A percentile compares a stretch with the other conserved stretches of the same genome.
These are phyloP conservation scores for Alces alces DNA, from an alignment of 2,113 vertebrate species.

Conservation along the genomic window DNA sequence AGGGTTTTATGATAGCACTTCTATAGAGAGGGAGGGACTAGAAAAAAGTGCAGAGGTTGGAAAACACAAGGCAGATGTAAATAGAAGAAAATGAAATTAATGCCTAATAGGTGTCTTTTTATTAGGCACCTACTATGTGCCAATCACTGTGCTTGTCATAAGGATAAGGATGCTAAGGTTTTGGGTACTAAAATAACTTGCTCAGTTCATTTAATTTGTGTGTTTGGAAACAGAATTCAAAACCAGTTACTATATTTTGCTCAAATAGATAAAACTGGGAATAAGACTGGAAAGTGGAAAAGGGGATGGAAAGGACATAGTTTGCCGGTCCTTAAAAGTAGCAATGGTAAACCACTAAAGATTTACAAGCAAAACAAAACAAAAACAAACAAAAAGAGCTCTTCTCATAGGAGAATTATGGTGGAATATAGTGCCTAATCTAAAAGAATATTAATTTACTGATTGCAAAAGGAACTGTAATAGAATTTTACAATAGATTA, in stretches of 20 bases:
- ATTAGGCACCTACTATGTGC: not conserved
- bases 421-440: not conserved
- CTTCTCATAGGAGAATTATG: not conserved
- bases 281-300: not conserved
- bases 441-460: not conserved
- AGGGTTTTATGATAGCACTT: not conserved
- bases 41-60: not conserved
- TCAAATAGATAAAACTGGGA: not conserved
- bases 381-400: not conserved
- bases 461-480: not conserved
- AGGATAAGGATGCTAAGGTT: not conserved
- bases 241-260: not conserved
- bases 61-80: not conserved
- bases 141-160: not conserved
- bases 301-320: accelerated
- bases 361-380: not conserved
- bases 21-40: not conserved
- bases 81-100: not conserved
- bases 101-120: not conserved
- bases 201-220: not conserved
- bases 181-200: not conserved
- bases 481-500: not conserved
- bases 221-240: not conserved
- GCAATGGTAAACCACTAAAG: not conserved
- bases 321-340: not conserved